phyloP scores from a whole-genome alignment of 2,797 vertebrate genomes.

The Setipinna tenuifilis region DNA sequence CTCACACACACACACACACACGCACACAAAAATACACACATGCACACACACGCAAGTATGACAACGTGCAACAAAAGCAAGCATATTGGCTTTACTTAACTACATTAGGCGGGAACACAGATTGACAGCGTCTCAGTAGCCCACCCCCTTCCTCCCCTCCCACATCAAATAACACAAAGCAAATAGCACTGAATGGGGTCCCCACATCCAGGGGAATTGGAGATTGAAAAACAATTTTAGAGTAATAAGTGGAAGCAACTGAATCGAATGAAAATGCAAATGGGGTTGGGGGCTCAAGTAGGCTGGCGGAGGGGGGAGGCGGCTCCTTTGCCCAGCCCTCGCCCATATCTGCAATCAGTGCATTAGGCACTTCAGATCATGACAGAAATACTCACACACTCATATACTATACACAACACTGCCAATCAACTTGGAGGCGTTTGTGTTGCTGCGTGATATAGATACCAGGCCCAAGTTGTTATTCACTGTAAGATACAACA shows the following conservation, averaged over 20 bases:
- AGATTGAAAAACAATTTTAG: constrained; percentile 79
- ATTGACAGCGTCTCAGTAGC: constrained; percentile 71
- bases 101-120: constrained; percentile 82
- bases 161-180: constrained; percentile 79
- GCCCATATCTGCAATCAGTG: constrained; percentile 57
- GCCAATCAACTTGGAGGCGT: not conserved
- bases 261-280: constrained; percentile 83
- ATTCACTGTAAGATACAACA: not conserved
- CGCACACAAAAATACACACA: constrained; percentile 2
- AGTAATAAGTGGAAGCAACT: constrained; percentile 76
- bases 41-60: constrained; percentile 51
- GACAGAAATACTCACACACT: constrained; percentile 33
- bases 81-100: constrained; percentile 85
- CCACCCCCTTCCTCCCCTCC: constrained; percentile 61
- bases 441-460: not conserved
- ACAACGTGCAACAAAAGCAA: constrained; percentile 81
- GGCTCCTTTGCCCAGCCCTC: constrained; percentile 40
- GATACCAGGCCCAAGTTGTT: not conserved
- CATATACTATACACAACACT: not conserved
- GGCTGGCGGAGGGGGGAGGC: constrained; percentile 40
- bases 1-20: not conserved
- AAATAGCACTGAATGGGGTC: constrained; percentile 77
- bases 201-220: constrained; percentile 71
- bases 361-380: constrained; percentile 56
- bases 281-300: constrained; percentile 57